Evolutionary conservation across 2,888 invertebrate species (phyloP).

Genomic region (Caenorhabditis drosophilae): DNA sequence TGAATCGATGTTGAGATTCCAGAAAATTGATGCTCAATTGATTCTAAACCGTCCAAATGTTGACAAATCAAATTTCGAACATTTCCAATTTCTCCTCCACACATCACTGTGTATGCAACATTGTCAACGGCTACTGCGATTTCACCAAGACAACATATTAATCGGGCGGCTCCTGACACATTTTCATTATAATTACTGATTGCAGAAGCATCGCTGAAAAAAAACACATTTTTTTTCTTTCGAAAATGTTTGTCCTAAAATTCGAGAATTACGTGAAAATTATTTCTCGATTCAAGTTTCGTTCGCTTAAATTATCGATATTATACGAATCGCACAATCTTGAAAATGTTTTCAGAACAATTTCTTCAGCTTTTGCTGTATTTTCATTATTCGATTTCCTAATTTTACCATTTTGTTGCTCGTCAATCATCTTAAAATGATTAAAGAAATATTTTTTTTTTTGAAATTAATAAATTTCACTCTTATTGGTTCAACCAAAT

Average conservation of each 20-base stretch:
- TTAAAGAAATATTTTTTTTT: background rate
- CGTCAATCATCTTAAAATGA: conserved; percentile 13
- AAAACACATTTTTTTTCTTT: background rate
- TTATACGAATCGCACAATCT: conserved; percentile 21
- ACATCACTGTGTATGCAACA: conserved; percentile 21
- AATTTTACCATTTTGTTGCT: conserved; percentile 17
- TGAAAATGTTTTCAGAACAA: conserved; percentile 18
- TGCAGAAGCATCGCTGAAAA: conserved; percentile 37
- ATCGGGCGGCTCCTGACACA: conserved; percentile 47
- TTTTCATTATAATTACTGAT: conserved; percentile 44
- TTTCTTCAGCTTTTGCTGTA: conserved; percentile 23
- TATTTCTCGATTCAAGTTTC: conserved; percentile 28
- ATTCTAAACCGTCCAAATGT: conserved; percentile 19
- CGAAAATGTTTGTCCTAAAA: too few relatives aligned
- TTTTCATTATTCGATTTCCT: background rate
- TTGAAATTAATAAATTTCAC: conserved; percentile 11
- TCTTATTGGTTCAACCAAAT: conserved; percentile 45
- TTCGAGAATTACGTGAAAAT: conserved; percentile 16
- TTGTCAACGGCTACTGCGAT: conserved; percentile 22
- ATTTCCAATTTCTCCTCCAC: conserved; percentile 29
- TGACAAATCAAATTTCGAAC: conserved; percentile 7
- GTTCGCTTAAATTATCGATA: conserved; percentile 7
- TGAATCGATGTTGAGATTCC: conserved; percentile 11
- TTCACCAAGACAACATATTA: conserved; percentile 38
- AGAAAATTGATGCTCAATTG: conserved; percentile 23